phyloP scores from a whole-genome alignment of 2,888 invertebrate species.

The Calliopum simillimum region DNA sequence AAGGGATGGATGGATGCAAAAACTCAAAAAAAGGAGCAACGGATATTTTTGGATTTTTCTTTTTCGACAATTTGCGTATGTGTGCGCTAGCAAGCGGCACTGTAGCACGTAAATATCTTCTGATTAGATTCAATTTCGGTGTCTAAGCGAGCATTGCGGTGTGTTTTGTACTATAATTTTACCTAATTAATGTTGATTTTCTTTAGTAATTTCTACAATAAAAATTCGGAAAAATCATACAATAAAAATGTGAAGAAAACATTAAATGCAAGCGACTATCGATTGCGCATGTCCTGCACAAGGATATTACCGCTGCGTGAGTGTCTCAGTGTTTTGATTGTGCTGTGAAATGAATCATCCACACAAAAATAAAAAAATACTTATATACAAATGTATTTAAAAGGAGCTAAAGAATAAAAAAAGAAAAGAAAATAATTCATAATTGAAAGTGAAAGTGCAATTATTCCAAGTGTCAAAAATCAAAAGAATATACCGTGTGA shows the following conservation, averaged over 20 bases:
- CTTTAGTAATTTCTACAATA: neutral
- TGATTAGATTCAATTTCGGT: constrained; percentile 63
- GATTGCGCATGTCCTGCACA: constrained; percentile 33
- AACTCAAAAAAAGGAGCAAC: neutral
- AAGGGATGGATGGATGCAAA: constrained; percentile 40
- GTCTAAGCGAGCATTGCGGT: constrained; percentile 49
- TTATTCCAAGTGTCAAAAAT: neutral
- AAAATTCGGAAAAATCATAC: neutral
- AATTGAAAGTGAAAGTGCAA: constrained; percentile 14
- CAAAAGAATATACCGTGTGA: neutral
- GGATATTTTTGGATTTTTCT: too few relatives aligned
- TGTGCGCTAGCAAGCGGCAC: constrained; percentile 37
- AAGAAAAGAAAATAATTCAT: neutral
- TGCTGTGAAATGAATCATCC: constrained; percentile 12
- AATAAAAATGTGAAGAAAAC: neutral
- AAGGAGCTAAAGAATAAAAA: too few relatives aligned
- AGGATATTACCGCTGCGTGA: constrained; percentile 23
- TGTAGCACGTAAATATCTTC: constrained; percentile 53
- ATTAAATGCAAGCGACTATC: too few relatives aligned
- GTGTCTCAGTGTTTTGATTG: constrained; percentile 17
- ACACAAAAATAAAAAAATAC: neutral
- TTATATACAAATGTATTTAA: too few relatives aligned
- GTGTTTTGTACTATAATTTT: neutral
- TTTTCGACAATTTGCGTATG: constrained; percentile 17
- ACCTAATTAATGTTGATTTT: neutral